Conservation (phyloP, 2,797 vertebrate species). For the Cossypha polioptera region DNA sequence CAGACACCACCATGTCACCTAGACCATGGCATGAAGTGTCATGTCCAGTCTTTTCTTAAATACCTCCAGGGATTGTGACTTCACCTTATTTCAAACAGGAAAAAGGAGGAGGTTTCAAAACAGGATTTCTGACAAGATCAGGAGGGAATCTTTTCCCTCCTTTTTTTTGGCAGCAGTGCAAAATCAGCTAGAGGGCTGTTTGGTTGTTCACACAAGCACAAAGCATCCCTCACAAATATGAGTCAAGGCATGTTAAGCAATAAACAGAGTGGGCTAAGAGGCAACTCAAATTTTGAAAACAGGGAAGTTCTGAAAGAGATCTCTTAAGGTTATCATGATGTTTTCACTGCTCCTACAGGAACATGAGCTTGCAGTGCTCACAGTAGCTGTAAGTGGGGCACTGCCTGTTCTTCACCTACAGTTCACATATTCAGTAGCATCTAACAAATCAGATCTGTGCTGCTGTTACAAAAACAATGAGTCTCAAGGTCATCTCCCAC, state of each 20-base stretch:
- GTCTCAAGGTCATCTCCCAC: not conserved
- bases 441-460: not conserved
- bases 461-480: not conserved
- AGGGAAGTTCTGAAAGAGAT: not conserved
- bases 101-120: not conserved
- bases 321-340: not conserved
- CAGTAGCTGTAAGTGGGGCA: not conserved
- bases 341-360: not conserved
- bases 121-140: not conserved
- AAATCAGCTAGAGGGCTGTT: not conserved
- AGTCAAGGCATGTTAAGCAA: not conserved
- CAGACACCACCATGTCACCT: not conserved
- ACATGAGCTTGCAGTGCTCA: not conserved
- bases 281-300: not conserved
- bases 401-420: not conserved
- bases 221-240: not conserved
- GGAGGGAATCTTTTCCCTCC: not conserved
- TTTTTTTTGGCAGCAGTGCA: not conserved
- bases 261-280: not conserved
- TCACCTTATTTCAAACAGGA: not conserved
- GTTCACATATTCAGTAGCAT: not conserved
- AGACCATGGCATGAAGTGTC: not conserved
- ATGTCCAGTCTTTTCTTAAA: not conserved
- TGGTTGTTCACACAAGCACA: not conserved
- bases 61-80: not conserved